Percentiles rank a stretch among this genome's conserved stretches.
Conservation (phyloP, 2,113 vertebrate species). For the Kryptolebias marmoratus region DNA sequence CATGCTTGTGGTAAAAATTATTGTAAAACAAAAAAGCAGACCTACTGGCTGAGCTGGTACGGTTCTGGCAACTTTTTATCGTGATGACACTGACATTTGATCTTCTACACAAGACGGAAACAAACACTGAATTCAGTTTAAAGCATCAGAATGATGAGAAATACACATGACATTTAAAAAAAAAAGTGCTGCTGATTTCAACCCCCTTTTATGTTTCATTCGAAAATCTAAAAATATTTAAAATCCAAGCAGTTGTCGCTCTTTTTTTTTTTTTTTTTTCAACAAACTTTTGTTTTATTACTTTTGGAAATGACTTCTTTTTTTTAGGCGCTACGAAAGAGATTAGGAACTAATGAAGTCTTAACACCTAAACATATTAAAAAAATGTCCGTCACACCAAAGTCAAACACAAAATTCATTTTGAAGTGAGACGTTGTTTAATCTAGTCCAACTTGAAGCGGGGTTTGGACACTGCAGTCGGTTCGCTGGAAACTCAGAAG, state of each 20-base stretch:
- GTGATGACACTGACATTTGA: no score
- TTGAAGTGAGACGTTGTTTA: not conserved
- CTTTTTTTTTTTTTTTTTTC: not conserved
- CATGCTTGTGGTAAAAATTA: no score
- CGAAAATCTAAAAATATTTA: slow-evolving; percentile 5
- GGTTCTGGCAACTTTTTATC: no score
- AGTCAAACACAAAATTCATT: slow-evolving; percentile 39
- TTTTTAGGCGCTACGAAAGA: slow-evolving; percentile 4
- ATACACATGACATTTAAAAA: not conserved
- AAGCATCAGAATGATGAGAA: not conserved
- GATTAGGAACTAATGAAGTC: slow-evolving; percentile 38
- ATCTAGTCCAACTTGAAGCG: not conserved
- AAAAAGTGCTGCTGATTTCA: not conserved
- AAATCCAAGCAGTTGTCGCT: not conserved
- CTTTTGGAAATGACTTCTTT: slow-evolving; percentile 10
- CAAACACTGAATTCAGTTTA: not conserved
- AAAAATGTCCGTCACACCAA: slow-evolving; percentile 27
- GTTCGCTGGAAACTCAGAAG: not conserved
- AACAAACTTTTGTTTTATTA: slow-evolving; percentile 5
- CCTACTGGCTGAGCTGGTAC: no score
- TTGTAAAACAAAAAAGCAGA: no score
- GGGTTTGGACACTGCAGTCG: not conserved
- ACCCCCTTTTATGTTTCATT: not conserved
- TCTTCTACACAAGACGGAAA: no score
- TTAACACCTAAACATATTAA: slow-evolving; percentile 33